Percentiles rank a stretch among this genome's conserved stretches.
These are phyloP conservation scores for Leptodactylus fallax DNA, from an alignment of 2,797 vertebrate species.

Conservation along the genomic window DNA sequence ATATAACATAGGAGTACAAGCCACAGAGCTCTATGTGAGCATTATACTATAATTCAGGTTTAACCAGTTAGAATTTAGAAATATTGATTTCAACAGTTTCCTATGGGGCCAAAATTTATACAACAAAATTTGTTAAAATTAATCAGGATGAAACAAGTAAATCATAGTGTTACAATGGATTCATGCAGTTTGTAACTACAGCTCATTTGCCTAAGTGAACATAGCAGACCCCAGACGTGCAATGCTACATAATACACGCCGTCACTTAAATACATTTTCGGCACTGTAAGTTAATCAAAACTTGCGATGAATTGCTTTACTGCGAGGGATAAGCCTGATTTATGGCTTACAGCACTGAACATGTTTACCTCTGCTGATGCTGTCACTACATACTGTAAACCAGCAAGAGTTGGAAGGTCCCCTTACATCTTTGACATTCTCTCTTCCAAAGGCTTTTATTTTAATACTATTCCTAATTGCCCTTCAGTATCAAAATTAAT, in stretches of 20 bases:
- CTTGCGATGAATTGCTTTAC: neutral
- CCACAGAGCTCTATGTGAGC: no score
- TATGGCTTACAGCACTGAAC: neutral
- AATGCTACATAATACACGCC: neutral
- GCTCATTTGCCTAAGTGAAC: neutral
- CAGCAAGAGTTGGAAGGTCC: constrained; percentile 48
- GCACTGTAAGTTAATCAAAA: neutral
- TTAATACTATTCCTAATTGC: constrained; percentile 81
- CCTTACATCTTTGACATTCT: constrained; percentile 72
- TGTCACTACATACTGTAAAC: constrained; percentile 28
- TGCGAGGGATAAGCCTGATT: constrained; percentile 21
- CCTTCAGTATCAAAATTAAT: constrained; percentile 85
- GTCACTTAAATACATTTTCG: constrained; percentile 23
- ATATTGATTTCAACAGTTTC: neutral
- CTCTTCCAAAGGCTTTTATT: constrained; percentile 76
- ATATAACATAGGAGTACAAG: no score
- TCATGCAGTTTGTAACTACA: neutral
- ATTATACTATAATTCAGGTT: neutral
- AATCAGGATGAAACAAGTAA: neutral
- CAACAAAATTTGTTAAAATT: neutral
- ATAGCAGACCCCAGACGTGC: neutral
- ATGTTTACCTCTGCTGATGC: constrained; percentile 26
- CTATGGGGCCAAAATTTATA: neutral
- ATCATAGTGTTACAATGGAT: neutral
- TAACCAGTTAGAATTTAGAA: neutral